Conservation (phyloP, 2,797 vertebrate genomes). For the Ctenosaura bakeri region DNA sequence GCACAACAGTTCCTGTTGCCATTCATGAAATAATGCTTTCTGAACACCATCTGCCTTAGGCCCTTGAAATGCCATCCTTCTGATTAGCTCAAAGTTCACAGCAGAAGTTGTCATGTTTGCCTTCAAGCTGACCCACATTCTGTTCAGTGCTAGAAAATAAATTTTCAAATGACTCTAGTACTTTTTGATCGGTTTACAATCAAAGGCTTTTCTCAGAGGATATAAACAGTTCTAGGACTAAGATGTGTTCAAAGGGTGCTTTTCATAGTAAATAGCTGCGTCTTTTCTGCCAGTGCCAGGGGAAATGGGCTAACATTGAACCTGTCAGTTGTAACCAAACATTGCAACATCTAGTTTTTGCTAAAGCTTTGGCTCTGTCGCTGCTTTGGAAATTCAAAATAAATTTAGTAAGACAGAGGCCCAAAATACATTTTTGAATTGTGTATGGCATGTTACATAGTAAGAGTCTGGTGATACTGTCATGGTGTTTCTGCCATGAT, state of each 20-base stretch:
- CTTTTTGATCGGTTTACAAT: constrained; percentile 38
- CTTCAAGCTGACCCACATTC: constrained; percentile 53
- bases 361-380: not conserved
- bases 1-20: constrained; percentile 49
- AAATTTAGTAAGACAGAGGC: not conserved
- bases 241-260: constrained; percentile 1
- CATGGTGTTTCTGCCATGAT: not conserved
- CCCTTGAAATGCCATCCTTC: constrained; percentile 37
- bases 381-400: not conserved
- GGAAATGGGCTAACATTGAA: not conserved
- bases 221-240: constrained; percentile 30
- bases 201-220: constrained; percentile 39
- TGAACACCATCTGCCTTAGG: constrained; percentile 51
- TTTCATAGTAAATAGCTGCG: constrained; percentile 5
- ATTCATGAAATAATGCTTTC: constrained; percentile 37
- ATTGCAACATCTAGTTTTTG: not conserved
- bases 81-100: constrained; percentile 54
- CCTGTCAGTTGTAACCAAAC: constrained; percentile 20
- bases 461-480: not conserved
- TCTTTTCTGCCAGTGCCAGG: not conserved
- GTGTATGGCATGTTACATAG: not conserved
- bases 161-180: constrained; percentile 35
- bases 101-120: constrained; percentile 54
- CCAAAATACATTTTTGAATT: not conserved
- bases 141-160: constrained; percentile 41